Evolutionary conservation across 2,113 vertebrate species (phyloP), one percentile per base, ranked within the genome.

Genomic region (Oenanthe oenanthe): DNA sequence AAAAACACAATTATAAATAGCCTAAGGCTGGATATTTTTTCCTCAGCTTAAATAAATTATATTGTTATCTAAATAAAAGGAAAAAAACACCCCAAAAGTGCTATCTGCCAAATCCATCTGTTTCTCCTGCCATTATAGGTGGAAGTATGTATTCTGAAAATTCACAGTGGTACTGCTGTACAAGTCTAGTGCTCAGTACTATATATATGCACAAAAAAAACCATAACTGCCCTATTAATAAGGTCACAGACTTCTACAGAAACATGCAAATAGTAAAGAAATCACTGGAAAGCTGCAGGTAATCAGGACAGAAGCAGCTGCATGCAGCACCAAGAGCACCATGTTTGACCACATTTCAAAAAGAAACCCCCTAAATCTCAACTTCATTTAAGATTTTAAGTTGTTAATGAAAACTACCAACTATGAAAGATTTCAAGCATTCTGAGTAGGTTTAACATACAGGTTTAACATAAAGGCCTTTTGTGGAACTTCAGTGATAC

Each of bases 1-100:
- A 79, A 78, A 93, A 68, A 1, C 26, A 70, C 0, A 0, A 67
- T 47, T 50, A 48, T 9, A 70, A 42, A 47, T 25, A 66, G 6
- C 26, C 51, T 9, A 36, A 61, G 22, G 13, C 11, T 68, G 38
- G 77, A 42, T 22, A 17, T 31, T 40, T 45, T 77, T n/a, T 72
- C 29, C 17, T 85, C 17, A 29, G n/a, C 38, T 32, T 72, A 65
- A 83, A 32, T 54, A 75, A 85, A 12, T 38, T 36, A 63, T 14
- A 43, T 2, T 1, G 6, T 21, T 81, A 15, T 45, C 21, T 5
- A 47, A 71, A 50, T 17, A 42, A 66, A 65, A 73, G 11, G 22
- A 34, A 38, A 53, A 45, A 36, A 38, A 0, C 6, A 34, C 1
- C 13, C 26, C 12, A 17, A 22, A 68, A 53, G 28, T 0, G 0